Evolutionary conservation across 1,140 invertebrate genomes (phyloP), one percentile per base, ranked within the genome.

Genomic region (Heliconius melpomene): DNA sequence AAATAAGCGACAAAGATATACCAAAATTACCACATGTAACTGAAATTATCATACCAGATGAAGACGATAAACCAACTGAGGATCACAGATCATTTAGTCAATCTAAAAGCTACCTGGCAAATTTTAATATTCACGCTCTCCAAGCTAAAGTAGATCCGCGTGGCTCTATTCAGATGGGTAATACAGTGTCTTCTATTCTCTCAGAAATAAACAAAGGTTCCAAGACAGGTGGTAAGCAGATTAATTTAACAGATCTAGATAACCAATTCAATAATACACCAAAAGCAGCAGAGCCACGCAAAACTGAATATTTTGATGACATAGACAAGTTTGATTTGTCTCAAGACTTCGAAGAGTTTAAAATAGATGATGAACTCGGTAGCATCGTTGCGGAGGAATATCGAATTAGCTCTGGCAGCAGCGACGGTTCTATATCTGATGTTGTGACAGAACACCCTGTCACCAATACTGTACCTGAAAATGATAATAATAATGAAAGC

Each of bases 341-440:
- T 76, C 96, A 97, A 87, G 97, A 97, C 90, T 97, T 97, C 84
- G 97, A 97, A 85, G 97, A 97, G 85, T 97, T 97, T 86, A 97
- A 97, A 88, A 94, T 97, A 79, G 97, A 97, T 83, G 97, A 97
- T 85, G 96, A 97, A 88, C 95, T 97, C 26, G 96, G 96, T 8
- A 95, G 95, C 77, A 95, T 95, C 75, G 89, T 90, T 73, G 93
- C 94, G 32, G 94, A 95, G 82, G 94, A 95, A 88, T 95, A 95
- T 86, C 90, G 93, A 78, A 95, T 95, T 77, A 94, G 94, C 86
- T 95, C 95, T 46, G 95, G 95, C 79, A 94, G 95, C 78, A 95
- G 95, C 23, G 95, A 96, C 73, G 95, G 93, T 36, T 95, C 96
- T 66, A 95, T 95, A 13, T 96, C 96, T 0, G 96, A 96, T 81